phyloP scores from a whole-genome alignment of 2,888 invertebrate species.

The Perdita meconis region DNA sequence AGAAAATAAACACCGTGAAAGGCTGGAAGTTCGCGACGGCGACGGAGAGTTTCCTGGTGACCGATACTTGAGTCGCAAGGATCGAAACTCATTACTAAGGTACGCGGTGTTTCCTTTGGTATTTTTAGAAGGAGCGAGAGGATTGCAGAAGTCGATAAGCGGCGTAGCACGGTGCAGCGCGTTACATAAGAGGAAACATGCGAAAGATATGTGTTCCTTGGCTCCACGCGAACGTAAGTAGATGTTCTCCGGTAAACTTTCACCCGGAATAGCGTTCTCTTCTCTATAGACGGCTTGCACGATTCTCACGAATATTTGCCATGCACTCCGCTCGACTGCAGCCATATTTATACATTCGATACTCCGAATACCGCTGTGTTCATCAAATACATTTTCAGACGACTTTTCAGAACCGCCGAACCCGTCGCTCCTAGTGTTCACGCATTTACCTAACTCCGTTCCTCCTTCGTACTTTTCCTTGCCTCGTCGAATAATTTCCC shows the following conservation, averaged over 20 bases:
- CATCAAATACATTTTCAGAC: constrained; percentile 7
- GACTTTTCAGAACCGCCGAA: background rate
- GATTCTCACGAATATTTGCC: constrained; percentile 68
- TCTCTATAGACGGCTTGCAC: constrained; percentile 44
- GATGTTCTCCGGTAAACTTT: constrained; percentile 63
- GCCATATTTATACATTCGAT: constrained; percentile 43
- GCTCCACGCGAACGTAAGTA: constrained; percentile 23
- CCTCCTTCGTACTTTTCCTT: background rate
- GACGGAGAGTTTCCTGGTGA: background rate
- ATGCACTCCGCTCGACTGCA: constrained; percentile 32
- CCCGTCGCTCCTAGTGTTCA: background rate
- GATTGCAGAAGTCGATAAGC: constrained; percentile 28
- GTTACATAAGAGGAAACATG: constrained; percentile 57
- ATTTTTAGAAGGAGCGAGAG: constrained; percentile 4
- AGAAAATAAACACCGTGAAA: background rate
- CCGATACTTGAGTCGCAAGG: background rate
- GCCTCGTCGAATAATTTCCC: too few relatives aligned
- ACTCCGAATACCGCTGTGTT: constrained; percentile 21
- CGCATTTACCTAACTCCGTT: background rate
- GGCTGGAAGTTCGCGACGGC: background rate
- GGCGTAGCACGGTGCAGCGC: constrained; percentile 19
- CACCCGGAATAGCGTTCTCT: constrained; percentile 55
- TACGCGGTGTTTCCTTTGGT: background rate
- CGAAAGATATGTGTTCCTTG: constrained; percentile 53
- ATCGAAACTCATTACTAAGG: constrained; percentile 6